Percentiles rank a stretch among this genome's conserved stretches.
Evolutionary conservation across 2,797 vertebrate genomes (phyloP).

Genomic region (Acipenser transmontanus): DNA sequence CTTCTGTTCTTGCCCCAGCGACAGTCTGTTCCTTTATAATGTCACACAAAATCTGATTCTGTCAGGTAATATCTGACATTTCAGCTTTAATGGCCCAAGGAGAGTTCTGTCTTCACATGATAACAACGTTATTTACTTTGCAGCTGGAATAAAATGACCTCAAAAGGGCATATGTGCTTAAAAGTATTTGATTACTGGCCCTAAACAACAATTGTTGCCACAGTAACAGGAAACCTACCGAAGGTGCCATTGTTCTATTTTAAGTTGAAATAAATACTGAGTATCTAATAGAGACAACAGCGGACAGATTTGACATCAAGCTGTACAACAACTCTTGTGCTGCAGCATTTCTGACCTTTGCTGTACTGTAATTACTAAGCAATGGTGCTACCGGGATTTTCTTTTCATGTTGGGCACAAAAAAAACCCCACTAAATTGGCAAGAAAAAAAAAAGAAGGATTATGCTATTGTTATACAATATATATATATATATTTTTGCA

Average conservation of each 20-base stretch:
- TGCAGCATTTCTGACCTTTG: too few relatives aligned
- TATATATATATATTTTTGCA: too few relatives aligned
- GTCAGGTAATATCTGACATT: not conserved
- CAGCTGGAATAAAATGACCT: conserved; percentile 31
- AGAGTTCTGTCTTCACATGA: not conserved
- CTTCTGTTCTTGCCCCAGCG: not conserved
- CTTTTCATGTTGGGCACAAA: too few relatives aligned
- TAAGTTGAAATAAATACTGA: conserved; percentile 4
- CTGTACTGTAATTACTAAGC: too few relatives aligned
- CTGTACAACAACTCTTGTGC: too few relatives aligned
- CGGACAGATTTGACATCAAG: too few relatives aligned
- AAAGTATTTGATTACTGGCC: conserved; percentile 42
- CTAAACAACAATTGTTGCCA: conserved; percentile 43
- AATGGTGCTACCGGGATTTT: too few relatives aligned
- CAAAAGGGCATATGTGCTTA: conserved; percentile 31
- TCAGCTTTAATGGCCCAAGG: not conserved
- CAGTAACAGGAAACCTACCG: conserved; percentile 51
- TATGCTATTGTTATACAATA: too few relatives aligned
- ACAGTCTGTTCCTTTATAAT: not conserved
- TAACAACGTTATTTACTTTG: conserved; percentile 9
- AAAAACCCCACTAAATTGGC: too few relatives aligned
- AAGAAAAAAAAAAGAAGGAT: too few relatives aligned
- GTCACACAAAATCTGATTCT: not conserved
- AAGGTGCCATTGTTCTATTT: conserved; percentile 45
- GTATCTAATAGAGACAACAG: not conserved